These are phyloP conservation scores for Philhelius pedissequus DNA, from an alignment of 2,888 invertebrate species.

Conservation along the genomic window DNA sequence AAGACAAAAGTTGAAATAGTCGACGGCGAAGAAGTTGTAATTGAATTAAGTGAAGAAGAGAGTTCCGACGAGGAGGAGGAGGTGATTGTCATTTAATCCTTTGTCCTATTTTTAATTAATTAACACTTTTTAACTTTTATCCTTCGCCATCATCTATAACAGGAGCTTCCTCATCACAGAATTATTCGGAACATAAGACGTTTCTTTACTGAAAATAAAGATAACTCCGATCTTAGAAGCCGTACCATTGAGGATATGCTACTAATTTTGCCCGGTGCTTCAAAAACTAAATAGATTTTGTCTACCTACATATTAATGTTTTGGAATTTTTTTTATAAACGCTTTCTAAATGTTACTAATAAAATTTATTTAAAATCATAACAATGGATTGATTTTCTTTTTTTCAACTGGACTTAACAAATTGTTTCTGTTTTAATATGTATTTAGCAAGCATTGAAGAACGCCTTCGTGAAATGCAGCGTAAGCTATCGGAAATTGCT, in stretches of 20 bases:
- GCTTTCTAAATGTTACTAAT: conserved; percentile 56
- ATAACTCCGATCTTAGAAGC: conserved; percentile 75
- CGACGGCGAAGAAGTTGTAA: conserved; percentile 77
- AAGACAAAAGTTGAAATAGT: conserved; percentile 78
- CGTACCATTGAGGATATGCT: conserved; percentile 78
- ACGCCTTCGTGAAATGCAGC: conserved; percentile 77
- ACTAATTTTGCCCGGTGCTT: conserved; percentile 75
- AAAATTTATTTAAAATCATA: conserved; percentile 16
- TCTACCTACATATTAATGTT: not conserved
- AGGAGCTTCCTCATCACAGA: conserved; percentile 83
- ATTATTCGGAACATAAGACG: conserved; percentile 82
- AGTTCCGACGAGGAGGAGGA: conserved; percentile 77
- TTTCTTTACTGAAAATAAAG: conserved; percentile 78
- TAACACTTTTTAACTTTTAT: conserved; percentile 47
- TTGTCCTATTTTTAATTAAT: conserved; percentile 35
- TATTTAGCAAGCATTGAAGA: conserved; percentile 74
- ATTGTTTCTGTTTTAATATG: not conserved
- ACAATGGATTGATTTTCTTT: not conserved
- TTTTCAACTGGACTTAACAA: not conserved
- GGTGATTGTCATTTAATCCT: conserved; percentile 69
- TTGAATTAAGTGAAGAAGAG: conserved; percentile 77
- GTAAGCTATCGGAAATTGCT: conserved; percentile 78
- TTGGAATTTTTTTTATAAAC: conserved; percentile 40
- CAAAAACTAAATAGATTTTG: conserved; percentile 69
- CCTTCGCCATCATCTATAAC: conserved; percentile 61